Evolutionary conservation across 2,797 vertebrate species (phyloP).

Genomic region (Anguilla marmorata): DNA sequence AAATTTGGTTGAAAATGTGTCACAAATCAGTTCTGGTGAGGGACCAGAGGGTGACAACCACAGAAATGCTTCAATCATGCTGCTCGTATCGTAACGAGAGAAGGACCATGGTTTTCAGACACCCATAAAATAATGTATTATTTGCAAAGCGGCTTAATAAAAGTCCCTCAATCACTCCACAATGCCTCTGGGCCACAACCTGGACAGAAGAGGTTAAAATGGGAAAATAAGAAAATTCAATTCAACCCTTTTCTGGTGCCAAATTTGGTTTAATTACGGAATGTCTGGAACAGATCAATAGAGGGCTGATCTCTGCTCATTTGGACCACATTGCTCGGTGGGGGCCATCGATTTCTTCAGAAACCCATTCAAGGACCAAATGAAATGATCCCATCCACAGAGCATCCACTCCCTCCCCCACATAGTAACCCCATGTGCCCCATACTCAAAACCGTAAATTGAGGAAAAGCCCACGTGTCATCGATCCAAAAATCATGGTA

Average conservation of each 20-base stretch:
- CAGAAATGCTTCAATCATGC: background rate
- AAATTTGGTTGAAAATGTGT: background rate
- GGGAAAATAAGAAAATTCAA: slow-evolving; percentile 39
- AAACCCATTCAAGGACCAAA: slow-evolving; percentile 42
- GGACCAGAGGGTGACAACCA: background rate
- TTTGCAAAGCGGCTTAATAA: background rate
- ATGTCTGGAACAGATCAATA: slow-evolving; percentile 45
- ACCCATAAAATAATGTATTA: background rate
- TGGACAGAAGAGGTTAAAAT: slow-evolving; percentile 32
- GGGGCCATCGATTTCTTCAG: slow-evolving; percentile 43
- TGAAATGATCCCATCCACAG: slow-evolving; percentile 31
- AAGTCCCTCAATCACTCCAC: slow-evolving; percentile 12
- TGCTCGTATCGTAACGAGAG: background rate
- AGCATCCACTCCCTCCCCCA: slow-evolving; percentile 26
- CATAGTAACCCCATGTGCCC: slow-evolving; percentile 22
- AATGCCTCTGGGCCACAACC: background rate
- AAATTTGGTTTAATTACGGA: slow-evolving; percentile 51
- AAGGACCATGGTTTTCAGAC: background rate
- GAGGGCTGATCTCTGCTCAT: slow-evolving; percentile 35
- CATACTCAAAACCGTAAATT: slow-evolving; percentile 15
- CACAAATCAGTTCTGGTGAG: background rate
- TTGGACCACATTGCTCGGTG: slow-evolving; percentile 19
- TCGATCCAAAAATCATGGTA: background rate
- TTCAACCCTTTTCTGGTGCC: slow-evolving; percentile 32
- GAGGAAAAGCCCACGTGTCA: background rate